A percentile compares a stretch with the other conserved stretches of the same genome.
Evolutionary conservation across 2,888 invertebrate genomes (phyloP).

Genomic region (Aphodius granarius): DNA sequence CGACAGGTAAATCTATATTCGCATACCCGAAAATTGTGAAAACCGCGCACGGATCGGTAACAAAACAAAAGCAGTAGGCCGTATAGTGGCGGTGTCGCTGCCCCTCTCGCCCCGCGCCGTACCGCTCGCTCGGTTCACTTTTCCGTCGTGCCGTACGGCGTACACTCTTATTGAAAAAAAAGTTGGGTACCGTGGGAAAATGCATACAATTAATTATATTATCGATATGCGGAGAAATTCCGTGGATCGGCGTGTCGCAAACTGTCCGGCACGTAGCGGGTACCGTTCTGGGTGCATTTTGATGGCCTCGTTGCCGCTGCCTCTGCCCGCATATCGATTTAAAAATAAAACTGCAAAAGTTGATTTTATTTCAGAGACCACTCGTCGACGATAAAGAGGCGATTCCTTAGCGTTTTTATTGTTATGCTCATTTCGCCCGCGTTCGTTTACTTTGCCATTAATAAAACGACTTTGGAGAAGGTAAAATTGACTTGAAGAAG

Average conservation of each 20-base stretch:
- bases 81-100: slow-evolving; percentile 32
- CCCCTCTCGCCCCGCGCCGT: slow-evolving; percentile 17
- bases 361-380: slow-evolving; percentile 71
- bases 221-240: slow-evolving; percentile 18
- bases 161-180: slow-evolving; percentile 10
- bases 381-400: slow-evolving; percentile 82
- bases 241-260: slow-evolving; percentile 7
- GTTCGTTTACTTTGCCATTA: slow-evolving; percentile 73
- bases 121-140: neutral
- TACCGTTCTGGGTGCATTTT: slow-evolving; percentile 2
- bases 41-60: slow-evolving; percentile 30
- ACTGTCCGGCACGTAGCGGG: neutral
- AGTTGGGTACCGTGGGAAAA: slow-evolving; percentile 14
- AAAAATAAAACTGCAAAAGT: slow-evolving; percentile 25
- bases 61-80: slow-evolving; percentile 33
- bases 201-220: slow-evolving; percentile 19
- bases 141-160: neutral
- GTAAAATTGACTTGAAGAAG: slow-evolving; percentile 48
- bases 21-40: slow-evolving; percentile 25
- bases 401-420: slow-evolving; percentile 83
- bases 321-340: slow-evolving; percentile 24
- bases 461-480: slow-evolving; percentile 62
- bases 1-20: slow-evolving; percentile 62
- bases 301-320: slow-evolving; percentile 4
- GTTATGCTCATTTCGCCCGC: slow-evolving; percentile 81